A percentile compares a stretch with the other conserved stretches of the same genome.
phyloP scores from a whole-genome alignment of 2,113 vertebrate species.

The Catagonus wagneri region DNA sequence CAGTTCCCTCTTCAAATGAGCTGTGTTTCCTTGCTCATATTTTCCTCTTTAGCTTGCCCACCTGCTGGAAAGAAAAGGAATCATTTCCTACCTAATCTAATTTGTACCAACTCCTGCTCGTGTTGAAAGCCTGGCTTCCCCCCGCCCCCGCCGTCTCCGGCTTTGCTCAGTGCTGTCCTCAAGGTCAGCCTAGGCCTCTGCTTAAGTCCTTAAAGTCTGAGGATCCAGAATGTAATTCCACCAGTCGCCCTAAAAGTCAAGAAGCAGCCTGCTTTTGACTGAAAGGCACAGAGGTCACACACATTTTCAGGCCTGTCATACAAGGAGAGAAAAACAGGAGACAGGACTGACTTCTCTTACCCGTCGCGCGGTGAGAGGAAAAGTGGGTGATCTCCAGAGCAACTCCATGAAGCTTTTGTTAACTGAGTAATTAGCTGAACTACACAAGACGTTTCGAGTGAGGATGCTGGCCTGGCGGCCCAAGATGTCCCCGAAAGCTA shows the following conservation, averaged over 20 bases:
- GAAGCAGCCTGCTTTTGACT: not conserved
- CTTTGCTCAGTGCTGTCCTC: constrained; percentile 21
- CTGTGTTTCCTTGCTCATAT: not conserved
- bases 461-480: not conserved
- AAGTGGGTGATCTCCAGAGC: not conserved
- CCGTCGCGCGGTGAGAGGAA: not conserved
- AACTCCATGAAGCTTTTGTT: not conserved
- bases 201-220: constrained; percentile 15
- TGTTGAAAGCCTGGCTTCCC: not conserved
- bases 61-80: constrained; percentile 59
- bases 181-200: constrained; percentile 12
- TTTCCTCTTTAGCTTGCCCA: constrained; percentile 51
- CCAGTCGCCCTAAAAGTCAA: not conserved
- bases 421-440: not conserved
- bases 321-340: not conserved
- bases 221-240: not conserved
- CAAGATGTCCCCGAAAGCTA: not conserved
- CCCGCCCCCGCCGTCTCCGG: too few species aligned
- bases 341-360: not conserved
- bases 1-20: not conserved
- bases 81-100: constrained; percentile 33
- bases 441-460: not conserved
- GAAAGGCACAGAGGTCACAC: not conserved
- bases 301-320: not conserved
- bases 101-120: not conserved